Evolutionary conservation across 2,113 vertebrate species (phyloP), one percentile per base, ranked within the genome.

Genomic region (Melanostigma gelatinosum): DNA sequence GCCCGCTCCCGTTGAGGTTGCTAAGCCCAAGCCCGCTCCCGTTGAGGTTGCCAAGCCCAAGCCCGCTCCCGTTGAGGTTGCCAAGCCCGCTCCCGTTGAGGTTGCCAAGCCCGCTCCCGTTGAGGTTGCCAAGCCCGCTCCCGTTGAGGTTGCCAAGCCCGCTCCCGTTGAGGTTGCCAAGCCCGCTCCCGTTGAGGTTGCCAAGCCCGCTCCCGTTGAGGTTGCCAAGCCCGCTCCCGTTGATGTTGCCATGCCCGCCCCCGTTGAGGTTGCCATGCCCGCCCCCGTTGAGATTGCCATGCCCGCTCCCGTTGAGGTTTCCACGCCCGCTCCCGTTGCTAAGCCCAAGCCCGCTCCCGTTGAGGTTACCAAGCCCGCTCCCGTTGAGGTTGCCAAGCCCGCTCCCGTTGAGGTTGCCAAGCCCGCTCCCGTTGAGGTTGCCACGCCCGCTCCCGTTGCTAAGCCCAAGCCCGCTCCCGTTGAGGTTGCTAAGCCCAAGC

Each of bases 401-500:
- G 65, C 61, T 1, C 72, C 80, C 7, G 40, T 61, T 8, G 68
- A 83, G 38, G 70, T 40, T 20, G 18, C 48, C 16, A 80, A 82
- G n/a, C n/a, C n/a, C n/a, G n/a, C n/a, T n/a, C n/a, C n/a, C n/a
- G n/a, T n/a, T n/a, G n/a, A n/a, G n/a, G n/a, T n/a, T n/a, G n/a
- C n/a, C 27, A 29, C 1, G 27, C 38, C 74, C 2, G 58, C 73
- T 8, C 68, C n/a, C 0, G 55, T 24, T n/a, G n/a, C n/a, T n/a
- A n/a, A n/a, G n/a, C n/a, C n/a, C n/a, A n/a, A n/a, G n/a, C n/a
- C n/a, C 1, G 65, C 61, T 1, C 72, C 80, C 7, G 40, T 61
- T 8, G 68, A 83, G 38, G 70, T 40, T 20, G 18, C 48, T 20
- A 87, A 88, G 42, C n/a, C n/a, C 5, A 82, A 81, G 15, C 6